These are phyloP conservation scores for Rutpela maculata DNA, from an alignment of 2,888 invertebrate species.

Conservation along the genomic window DNA sequence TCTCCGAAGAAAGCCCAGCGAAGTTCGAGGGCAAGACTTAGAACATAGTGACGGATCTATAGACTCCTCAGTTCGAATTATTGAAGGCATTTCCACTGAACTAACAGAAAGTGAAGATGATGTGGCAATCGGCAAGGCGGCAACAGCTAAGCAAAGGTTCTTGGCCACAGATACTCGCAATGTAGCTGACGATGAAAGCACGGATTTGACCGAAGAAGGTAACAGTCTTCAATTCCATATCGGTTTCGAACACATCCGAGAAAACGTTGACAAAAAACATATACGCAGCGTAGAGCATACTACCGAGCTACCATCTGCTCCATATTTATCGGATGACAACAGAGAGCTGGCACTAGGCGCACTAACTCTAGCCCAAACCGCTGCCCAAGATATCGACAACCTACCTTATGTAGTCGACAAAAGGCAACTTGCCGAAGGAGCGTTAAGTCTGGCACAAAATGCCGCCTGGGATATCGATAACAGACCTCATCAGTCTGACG, in stretches of 20 bases:
- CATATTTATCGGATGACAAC: background rate
- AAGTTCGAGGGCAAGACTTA: background rate
- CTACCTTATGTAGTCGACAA: background rate
- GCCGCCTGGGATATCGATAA: background rate
- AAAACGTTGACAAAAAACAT: background rate
- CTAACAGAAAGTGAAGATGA: background rate
- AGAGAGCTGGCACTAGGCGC: background rate
- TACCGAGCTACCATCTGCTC: background rate
- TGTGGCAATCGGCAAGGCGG: background rate
- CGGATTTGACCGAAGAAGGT: background rate
- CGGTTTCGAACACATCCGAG: conserved; percentile 8
- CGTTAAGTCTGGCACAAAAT: background rate
- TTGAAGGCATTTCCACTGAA: background rate
- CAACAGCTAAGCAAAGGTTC: background rate
- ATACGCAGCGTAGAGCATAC: background rate
- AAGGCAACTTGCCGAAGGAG: background rate
- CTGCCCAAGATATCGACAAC: background rate
- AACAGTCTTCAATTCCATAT: background rate
- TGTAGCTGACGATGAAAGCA: background rate
- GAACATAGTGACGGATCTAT: background rate
- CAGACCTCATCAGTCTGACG: background rate
- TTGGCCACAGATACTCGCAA: background rate
- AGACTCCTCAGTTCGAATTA: background rate
- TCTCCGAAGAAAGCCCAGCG: background rate
- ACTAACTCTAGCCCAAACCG: background rate